Evolutionary conservation across 2,888 invertebrate species (phyloP).

Genomic region (Lydus trimaculatus): DNA sequence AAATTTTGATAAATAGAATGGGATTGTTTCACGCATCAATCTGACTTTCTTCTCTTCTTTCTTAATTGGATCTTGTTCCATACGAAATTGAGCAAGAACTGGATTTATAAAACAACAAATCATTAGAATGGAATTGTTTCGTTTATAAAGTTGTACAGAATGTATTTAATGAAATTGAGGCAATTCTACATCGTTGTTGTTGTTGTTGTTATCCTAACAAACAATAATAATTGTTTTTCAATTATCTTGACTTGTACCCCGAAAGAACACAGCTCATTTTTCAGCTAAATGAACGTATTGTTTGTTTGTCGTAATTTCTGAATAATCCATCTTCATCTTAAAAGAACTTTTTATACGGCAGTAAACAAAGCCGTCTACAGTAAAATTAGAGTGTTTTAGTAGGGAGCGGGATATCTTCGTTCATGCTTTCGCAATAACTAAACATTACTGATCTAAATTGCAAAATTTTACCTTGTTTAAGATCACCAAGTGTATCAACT

Average conservation of each 20-base stretch:
- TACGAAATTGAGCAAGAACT: slow-evolving; percentile 63
- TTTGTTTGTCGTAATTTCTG: too few relatives aligned
- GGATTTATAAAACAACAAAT: slow-evolving; percentile 18
- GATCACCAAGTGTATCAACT: slow-evolving; percentile 65
- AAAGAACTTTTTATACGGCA: too few relatives aligned
- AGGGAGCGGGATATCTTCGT: too few relatives aligned
- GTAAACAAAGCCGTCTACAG: too few relatives aligned
- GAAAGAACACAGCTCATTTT: too few relatives aligned
- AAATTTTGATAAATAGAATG: slow-evolving; percentile 65
- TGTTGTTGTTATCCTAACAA: background rate
- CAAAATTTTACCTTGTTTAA: slow-evolving; percentile 61
- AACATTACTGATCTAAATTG: too few relatives aligned
- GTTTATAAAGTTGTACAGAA: too few relatives aligned
- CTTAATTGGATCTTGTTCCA: slow-evolving; percentile 64
- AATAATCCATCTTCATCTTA: too few relatives aligned
- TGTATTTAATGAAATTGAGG: background rate
- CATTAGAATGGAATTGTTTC: background rate
- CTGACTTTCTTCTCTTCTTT: slow-evolving; percentile 64
- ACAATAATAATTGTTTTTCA: background rate
- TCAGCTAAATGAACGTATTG: too few relatives aligned
- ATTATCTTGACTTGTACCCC: background rate
- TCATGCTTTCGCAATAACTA: too few relatives aligned
- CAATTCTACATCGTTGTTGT: too few relatives aligned
- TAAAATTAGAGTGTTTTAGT: too few relatives aligned
- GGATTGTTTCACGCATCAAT: slow-evolving; percentile 65